Conservation (phyloP, 2,113 vertebrate species). For the Labeo rohita region DNA sequence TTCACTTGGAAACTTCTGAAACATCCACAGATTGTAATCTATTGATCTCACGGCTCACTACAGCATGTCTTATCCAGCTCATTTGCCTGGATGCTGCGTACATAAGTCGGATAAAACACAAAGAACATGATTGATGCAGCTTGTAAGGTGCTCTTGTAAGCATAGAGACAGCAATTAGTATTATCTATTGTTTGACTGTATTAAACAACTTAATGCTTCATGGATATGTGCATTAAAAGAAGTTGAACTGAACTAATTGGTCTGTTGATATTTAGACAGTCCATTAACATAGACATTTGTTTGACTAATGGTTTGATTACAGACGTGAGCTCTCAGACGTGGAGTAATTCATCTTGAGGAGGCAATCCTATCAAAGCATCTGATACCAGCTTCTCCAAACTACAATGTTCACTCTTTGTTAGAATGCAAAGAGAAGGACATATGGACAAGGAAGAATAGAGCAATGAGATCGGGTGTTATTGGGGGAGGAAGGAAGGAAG, state of each 20-base stretch:
- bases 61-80: background rate
- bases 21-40: conserved; percentile 8
- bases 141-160: background rate
- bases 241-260: conserved; percentile 23
- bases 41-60: conserved; percentile 14
- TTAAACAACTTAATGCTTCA: background rate
- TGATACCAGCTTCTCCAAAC: conserved; percentile 1
- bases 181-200: background rate
- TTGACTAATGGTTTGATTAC: conserved; percentile 38
- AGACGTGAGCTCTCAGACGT: conserved; percentile 12
- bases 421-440: background rate
- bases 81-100: conserved; percentile 1
- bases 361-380: conserved; percentile 36
- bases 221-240: conserved; percentile 25
- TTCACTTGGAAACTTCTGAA: conserved; percentile 28
- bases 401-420: conserved; percentile 22
- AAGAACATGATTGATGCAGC: background rate
- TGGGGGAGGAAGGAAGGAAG: conserved; percentile 55
- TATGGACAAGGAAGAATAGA: conserved; percentile 18
- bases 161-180: background rate
- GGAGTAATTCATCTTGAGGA: conserved; percentile 31
- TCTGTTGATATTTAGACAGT: conserved; percentile 21
- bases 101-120: background rate
- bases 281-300: conserved; percentile 9
- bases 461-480: conserved; percentile 42